Evolutionary conservation across 2,888 invertebrate genomes (phyloP), one percentile per base, ranked within the genome.

Genomic region (Kryphioiulus occultus): DNA sequence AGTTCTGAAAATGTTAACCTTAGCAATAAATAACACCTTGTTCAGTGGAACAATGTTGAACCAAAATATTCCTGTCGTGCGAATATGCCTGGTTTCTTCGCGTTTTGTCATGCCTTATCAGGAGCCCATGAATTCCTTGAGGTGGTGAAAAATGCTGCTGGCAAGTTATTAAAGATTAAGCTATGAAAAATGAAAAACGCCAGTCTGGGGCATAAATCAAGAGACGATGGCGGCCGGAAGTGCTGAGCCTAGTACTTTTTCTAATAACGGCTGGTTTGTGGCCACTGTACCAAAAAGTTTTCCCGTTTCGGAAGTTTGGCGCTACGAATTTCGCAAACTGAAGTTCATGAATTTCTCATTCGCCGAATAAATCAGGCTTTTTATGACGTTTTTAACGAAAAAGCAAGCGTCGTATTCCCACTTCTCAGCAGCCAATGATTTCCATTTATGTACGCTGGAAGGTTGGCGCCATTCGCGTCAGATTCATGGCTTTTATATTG

Each of bases 401-500:
- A 68, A 68, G 22, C n/a, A 68, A 26, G 9, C 3, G n/a, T 0
- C n/a, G 68, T 68, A 22, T 68, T 68, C 68, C 68, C 22, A 26
- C 68, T 68, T 26, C 22, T n/a, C 22, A 68, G 68, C 1, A 22
- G 68, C 0, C n/a, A 68, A 68, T 68, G 68, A 68, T 68, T 22
- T 68, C 68, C 68, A 22, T 68, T 68, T 9, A 22, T 59, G 59
- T 42, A 42, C 42, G 42, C 42, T 42, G 42, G 42, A 10, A 42
- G 42, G 42, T 42, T 44, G 44, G 44, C 44, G 44, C 68, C 68
- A 22, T 68, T 22, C 22, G 22, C 22, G 68, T 22, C 68, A 68
- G n/a, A n/a, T 68, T 68, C 68, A 68, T 68, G 22, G 68, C 68
- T 10, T 68, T 68, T 68, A 68, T 68, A 68, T 68, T 22, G 68